Conservation (phyloP, 2,797 vertebrate species). For the Dryobates pubescens region DNA sequence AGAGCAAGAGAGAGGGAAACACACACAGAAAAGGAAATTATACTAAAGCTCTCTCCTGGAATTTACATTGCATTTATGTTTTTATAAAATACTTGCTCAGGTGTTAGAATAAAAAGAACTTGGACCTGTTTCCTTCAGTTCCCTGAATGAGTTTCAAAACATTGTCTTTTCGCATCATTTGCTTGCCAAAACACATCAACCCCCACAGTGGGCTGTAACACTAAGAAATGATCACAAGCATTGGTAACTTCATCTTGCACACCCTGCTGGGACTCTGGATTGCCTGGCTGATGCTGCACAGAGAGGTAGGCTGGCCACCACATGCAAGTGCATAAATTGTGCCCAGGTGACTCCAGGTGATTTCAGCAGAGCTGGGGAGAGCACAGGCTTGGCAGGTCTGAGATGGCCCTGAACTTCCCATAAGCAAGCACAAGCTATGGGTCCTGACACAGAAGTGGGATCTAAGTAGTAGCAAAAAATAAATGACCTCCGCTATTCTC, state of each 20-base stretch:
- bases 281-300: fast-evolving
- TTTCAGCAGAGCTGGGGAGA: not conserved
- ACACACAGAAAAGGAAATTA: not conserved
- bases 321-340: fast-evolving
- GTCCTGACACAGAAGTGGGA: not conserved
- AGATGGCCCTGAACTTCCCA: not conserved
- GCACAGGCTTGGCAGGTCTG: fast-evolving
- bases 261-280: fast-evolving
- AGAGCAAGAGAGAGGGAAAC: not conserved
- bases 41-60: not conserved
- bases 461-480: not conserved
- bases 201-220: fast-evolving
- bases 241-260: fast-evolving
- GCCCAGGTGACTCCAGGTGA: not conserved
- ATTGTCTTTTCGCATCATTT: not conserved
- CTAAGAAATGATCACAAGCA: not conserved
- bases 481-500: not conserved
- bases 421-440: not conserved
- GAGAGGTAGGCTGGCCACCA: not conserved
- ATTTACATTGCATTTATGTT: not conserved
- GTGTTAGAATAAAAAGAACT: not conserved
- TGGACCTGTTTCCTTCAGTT: not conserved
- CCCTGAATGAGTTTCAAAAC: not conserved
- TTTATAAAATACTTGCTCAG: not conserved
- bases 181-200: not conserved